Conservation (phyloP, 2,888 invertebrate species). For the Lysandra coridon region DNA sequence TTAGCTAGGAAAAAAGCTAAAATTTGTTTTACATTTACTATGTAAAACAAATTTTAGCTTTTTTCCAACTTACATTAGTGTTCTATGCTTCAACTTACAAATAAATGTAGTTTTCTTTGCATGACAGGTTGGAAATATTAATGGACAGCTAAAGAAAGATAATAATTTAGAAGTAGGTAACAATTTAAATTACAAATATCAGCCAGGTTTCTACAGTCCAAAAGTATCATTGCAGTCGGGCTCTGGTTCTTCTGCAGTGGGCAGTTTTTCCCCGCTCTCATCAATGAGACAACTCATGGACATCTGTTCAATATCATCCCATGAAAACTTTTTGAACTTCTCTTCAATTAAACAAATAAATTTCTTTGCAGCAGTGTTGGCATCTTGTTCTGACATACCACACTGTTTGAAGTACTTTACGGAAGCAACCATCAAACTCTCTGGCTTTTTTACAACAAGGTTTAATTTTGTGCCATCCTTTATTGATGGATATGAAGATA, state of each 20-base stretch:
- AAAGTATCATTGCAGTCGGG: slow-evolving; percentile 36
- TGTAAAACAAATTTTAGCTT: too few relatives aligned
- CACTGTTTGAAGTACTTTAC: slow-evolving; percentile 82
- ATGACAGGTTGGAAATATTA: not conserved
- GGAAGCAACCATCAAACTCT: slow-evolving; percentile 80
- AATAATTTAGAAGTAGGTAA: not conserved
- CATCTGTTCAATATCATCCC: slow-evolving; percentile 81
- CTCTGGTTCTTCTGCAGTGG: slow-evolving; percentile 24
- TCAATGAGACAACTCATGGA: slow-evolving; percentile 39
- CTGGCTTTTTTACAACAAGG: slow-evolving; percentile 85
- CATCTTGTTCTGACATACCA: slow-evolving; percentile 81
- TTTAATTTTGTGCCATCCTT: slow-evolving; percentile 88
- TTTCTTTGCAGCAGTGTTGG: slow-evolving; percentile 80
- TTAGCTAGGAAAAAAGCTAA: too few relatives aligned
- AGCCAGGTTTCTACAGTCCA: slow-evolving; percentile 37
- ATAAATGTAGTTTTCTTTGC: too few relatives aligned
- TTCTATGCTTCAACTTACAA: too few relatives aligned
- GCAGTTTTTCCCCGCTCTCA: slow-evolving; percentile 36
- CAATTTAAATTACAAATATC: not conserved
- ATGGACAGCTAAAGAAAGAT: not conserved
- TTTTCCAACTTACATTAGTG: too few relatives aligned
- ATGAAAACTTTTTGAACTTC: slow-evolving; percentile 77
- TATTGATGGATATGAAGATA: slow-evolving; percentile 85
- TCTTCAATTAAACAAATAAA: slow-evolving; percentile 78
- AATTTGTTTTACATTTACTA: too few relatives aligned